Evolutionary conservation across 2,113 vertebrate species (phyloP), one percentile per base, ranked within the genome.

Genomic region (Hemiprocne comata): DNA sequence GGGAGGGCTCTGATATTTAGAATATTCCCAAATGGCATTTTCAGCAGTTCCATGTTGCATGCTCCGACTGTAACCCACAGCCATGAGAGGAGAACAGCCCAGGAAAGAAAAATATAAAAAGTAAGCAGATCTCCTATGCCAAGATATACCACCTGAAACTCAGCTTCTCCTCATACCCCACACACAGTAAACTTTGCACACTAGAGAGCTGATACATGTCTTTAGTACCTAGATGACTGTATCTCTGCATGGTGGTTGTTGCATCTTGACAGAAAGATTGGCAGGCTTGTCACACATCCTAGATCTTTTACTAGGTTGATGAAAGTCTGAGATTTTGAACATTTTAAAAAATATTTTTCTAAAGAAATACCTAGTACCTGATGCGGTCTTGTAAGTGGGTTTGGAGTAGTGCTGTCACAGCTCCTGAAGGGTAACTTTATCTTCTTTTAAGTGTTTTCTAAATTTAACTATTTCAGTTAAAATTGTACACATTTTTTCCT

Each of bases 61-160:
- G 1, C 62, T 85, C 58, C 0, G 0, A 24, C 78, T 76, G 82
- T 38, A 53, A 58, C 66, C 0, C 0, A 44, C 17, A 70, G 55
- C 54, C 17, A 1, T 26, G 67, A 91, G 64, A 91, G 64, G 84
- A 74, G 74, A 77, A 50, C 33, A 87, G 42, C 36, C 34, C 23
- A 26, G 70, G 70, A 79, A 95, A 87, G 48, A 76, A 85, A 93
- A 69, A 51, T 25, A 31, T 15, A 71, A 94, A 55, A 77, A 86
- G 26, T 19, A 38, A 36, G 64, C 38, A 83, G 51, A 23, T 80
- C 48, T 66, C 8, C 3, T 18, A 11, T 26, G 51, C 34, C 48
- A 46, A 79, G 60, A 71, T 29, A 25, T 8, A 31, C 74, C 53
- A 82, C 42, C 71, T 71, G 17, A 55, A 70, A 65, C 40, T 65